These are phyloP conservation scores for Acanthochromis polyacanthus DNA, from an alignment of 2,113 vertebrate genomes.

Conservation along the genomic window DNA sequence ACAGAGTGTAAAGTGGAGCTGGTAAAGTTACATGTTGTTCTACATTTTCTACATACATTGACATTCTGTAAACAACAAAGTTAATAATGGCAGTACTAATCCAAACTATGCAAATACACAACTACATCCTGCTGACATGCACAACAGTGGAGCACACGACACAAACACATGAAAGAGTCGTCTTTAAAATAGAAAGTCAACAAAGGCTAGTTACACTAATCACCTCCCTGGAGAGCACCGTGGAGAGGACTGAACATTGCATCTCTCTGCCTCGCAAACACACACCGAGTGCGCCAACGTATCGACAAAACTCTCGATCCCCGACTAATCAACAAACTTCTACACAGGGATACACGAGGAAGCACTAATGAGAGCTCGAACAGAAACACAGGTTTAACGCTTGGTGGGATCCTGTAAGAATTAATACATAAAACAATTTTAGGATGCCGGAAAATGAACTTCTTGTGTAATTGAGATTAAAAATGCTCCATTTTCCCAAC, in stretches of 20 bases:
- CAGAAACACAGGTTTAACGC: constrained; percentile 47
- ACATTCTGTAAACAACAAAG: constrained; percentile 10
- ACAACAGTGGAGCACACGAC: background rate
- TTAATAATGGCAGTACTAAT: constrained; percentile 17
- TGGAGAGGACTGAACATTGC: constrained; percentile 5
- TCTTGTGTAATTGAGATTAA: constrained; percentile 71
- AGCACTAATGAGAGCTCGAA: constrained; percentile 39
- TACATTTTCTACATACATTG: background rate
- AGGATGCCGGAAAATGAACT: constrained; percentile 32
- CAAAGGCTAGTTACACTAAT: constrained; percentile 61
- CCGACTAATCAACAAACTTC: constrained; percentile 34
- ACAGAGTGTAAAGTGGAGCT: background rate
- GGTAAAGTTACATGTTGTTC: background rate
- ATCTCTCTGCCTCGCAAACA: background rate
- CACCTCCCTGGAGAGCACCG: constrained; percentile 46
- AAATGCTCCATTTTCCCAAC: constrained; percentile 66
- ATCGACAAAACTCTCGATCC: constrained; percentile 7
- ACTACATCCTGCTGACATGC: constrained; percentile 11
- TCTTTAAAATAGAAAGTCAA: constrained; percentile 55
- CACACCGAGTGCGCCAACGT: background rate
- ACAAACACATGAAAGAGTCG: background rate
- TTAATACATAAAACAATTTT: constrained; percentile 12
- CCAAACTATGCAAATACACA: constrained; percentile 15
- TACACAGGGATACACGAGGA: constrained; percentile 14
- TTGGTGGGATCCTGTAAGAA: background rate